Evolutionary conservation across 2,888 invertebrate species (phyloP), one percentile per base, ranked within the genome.

Genomic region (Sepioteuthis lessoniana): DNA sequence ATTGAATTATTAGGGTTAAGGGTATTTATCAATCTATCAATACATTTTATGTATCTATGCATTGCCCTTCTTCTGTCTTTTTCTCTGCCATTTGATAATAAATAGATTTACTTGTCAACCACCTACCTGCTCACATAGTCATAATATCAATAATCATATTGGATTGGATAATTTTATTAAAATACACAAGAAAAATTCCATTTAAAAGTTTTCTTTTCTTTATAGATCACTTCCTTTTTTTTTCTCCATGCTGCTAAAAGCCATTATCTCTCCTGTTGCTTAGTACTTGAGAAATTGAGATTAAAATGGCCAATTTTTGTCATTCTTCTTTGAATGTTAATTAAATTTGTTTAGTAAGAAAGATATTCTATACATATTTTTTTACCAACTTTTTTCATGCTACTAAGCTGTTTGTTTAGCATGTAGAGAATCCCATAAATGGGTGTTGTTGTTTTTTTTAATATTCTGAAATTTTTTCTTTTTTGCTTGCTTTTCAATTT

Each of bases 361-460:
- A 60, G 60, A 60, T 31, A 60, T 60, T 60, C 60, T 60, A 31
- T 60, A 31, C 60, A 60, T 60, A 60, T 60, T 60, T 10, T 28
- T 60, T 2, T 28, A 1, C 0, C 0, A 0, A 10, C n/a, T 76
- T 76, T 76, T 76, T 76, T 76, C 16, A n/a, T n/a, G n/a, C n/a
- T 35, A 76, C 76, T 76, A 76, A 76, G n/a, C 76, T 76, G 76
- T 76, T 76, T 76, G n/a, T 76, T 76, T 76, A 76, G 76, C 76
- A 35, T 35, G 16, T 35, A 76, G 16, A 76, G n/a, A 76, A 76
- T 35, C n/a, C 19, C 76, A 76, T 35, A 35, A 35, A n/a, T 76
- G n/a, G 60, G 28, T 60, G 60, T 31, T 60, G 2, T 60, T 60
- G 2, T 60, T 7, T 60, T 31, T 60, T 31, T 5, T 7, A 25